Evolutionary conservation across 2,797 vertebrate genomes (phyloP), one percentile per base, ranked within the genome.

Genomic region (Crypturellus tataupa): DNA sequence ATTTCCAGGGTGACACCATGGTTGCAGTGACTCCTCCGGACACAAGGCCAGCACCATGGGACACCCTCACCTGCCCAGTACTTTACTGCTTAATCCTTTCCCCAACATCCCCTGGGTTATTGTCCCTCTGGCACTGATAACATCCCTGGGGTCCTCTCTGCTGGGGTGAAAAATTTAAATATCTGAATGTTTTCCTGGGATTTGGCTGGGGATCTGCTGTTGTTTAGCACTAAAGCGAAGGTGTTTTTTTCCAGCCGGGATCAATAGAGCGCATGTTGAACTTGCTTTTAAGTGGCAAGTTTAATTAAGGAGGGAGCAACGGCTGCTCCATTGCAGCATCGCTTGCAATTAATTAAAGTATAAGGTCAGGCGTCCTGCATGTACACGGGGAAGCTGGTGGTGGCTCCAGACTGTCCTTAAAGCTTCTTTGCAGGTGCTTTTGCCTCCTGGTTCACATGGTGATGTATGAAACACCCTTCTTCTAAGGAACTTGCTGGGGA

Each of bases 281-380:
- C 70, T 79, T 80, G 16, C 1, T 6, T 73, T 85, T 67, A 56
- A 67, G 27, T 55, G 46, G 80, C 37, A 35, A 90, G 63, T 79
- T 87, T 87, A 87, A 75, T 95, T 87, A 92, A 85, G 65, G 56
- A 78, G 56, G 44, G 58, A 92, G 89, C 46, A 23, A 6, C 3
- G 67, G 76, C 58, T 73, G 62, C 83, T 89, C 75, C 56, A 70
- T 3, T 25, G 58, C 53, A 78, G 70, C 62, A 58, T 78, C 63
- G 16, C 47, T 81, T 35, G 29, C 23, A n/a, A 58, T 87, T 70
- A 87, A 93, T 89, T 84, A 31, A 83, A 70, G 21, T 9, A n/a
- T 17, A 42, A 67, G 65, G 51, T 58, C 70, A 70, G 44, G 40
- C 35, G 0, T 2, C 77, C 37, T 29, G 44, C 10, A 1, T 12